Evolutionary conservation across 2,113 vertebrate species (phyloP), one percentile per base, ranked within the genome.

Genomic region (Sialia sialis): DNA sequence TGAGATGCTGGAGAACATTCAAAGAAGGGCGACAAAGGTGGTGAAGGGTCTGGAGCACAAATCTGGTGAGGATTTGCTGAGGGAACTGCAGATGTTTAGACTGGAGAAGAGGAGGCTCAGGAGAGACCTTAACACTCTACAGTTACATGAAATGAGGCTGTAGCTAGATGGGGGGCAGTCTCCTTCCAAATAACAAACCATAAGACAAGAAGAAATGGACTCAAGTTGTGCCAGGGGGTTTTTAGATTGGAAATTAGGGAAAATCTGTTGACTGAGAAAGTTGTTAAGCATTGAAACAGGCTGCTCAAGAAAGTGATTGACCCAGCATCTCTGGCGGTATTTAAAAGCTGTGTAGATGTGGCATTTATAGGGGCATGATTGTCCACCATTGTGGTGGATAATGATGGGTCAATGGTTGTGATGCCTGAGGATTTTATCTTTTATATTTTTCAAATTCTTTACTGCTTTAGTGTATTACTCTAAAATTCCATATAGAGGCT

Each of bases 161-260:
- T 41, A 70, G 11, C 0, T 1, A 43, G 17, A 13, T 41, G 16
- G 4, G 3, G 0, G 3, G 25, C 0, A 0, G 3, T 52, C 5
- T 66, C 20, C 8, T 91, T 15, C 13, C 17, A 10, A 11, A 22
- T 66, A 66, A 66, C 9, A 62, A 43, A n/a, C 1, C 4, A 21
- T 19, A 48, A 13, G 17, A 46, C 1, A 5, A 64, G 22, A 55
- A 22, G 14, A 82, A 82, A 81, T 6, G 1, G 3, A 21, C 9
- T 85, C 12, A 46, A 6, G 3, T 54, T 77, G 21, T 2, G 0
- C 17, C 4, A 39, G 10, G 5, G 4, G 13, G 76, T 16, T 6
- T 90, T 92, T 79, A 51, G 10, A 30, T 21, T 39, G 27, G 9
- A 32, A 34, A 34, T 69, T 27, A 68, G 10, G 43, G 59, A 81